phyloP scores from a whole-genome alignment of 2,113 vertebrate species.

The Potamarius usumacintae region DNA sequence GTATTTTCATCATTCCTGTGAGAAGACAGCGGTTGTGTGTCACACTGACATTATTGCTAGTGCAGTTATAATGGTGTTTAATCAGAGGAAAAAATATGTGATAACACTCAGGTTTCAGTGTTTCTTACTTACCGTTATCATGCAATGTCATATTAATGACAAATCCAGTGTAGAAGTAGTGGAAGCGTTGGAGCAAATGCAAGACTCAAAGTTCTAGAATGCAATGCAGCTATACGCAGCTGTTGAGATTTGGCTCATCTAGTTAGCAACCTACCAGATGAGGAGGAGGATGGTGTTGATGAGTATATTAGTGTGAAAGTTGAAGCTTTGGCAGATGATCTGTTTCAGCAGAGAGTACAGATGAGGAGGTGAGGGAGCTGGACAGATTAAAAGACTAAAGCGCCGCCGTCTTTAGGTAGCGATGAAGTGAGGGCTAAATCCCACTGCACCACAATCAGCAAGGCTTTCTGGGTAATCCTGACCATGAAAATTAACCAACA shows the following conservation, averaged over 20 bases:
- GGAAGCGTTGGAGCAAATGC: background rate
- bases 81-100: background rate
- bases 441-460: background rate
- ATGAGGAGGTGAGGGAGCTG: background rate
- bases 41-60: background rate
- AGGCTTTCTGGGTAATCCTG: background rate
- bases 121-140: background rate
- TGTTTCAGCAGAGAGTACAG: background rate
- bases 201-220: background rate
- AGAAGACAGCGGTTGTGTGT: background rate
- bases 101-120: background rate
- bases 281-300: background rate
- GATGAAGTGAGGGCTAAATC: background rate
- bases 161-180: background rate
- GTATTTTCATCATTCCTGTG: background rate
- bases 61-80: background rate
- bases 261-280: background rate
- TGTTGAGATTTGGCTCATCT: background rate
- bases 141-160: background rate
- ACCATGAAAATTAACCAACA: too few species aligned
- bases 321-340: background rate
- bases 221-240: background rate
- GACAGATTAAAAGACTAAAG: background rate
- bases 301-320: too few species aligned
- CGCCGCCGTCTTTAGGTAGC: background rate